Percentiles rank a stretch among this genome's conserved stretches.
Conservation (phyloP, 1,140 invertebrate species). For the Aradophagus sp. region DNA sequence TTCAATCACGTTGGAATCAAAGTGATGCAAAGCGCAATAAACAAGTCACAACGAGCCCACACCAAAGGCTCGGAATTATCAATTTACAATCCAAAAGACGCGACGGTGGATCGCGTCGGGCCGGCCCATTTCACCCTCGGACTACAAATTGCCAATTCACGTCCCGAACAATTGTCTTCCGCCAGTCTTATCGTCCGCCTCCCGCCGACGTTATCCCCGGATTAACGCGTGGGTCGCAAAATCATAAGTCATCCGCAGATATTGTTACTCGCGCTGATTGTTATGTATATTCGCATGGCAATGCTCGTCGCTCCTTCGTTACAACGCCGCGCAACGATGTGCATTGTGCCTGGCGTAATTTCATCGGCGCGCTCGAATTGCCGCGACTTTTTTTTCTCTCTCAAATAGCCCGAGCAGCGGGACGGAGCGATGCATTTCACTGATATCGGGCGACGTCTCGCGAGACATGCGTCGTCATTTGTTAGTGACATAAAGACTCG, state of each 20-base stretch:
- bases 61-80: too few species aligned
- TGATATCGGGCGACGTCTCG: constrained; percentile 62
- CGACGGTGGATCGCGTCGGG: too few species aligned
- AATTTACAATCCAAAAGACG: too few species aligned
- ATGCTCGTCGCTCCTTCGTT: constrained; percentile 19
- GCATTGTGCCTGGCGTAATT: constrained; percentile 43
- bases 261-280: constrained; percentile 34
- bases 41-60: too few species aligned
- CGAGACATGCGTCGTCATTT: constrained; percentile 62
- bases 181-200: constrained; percentile 29
- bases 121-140: too few species aligned
- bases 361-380: constrained; percentile 6
- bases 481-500: constrained; percentile 53
- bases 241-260: constrained; percentile 39
- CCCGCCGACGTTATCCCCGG: constrained; percentile 24
- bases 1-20: too few species aligned
- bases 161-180: constrained; percentile 30
- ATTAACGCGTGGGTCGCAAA: constrained; percentile 40
- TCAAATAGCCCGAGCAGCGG: constrained; percentile 47
- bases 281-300: constrained; percentile 40
- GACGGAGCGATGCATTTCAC: constrained; percentile 50
- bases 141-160: too few species aligned
- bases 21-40: too few species aligned
- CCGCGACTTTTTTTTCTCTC: constrained; percentile 40
- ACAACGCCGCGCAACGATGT: constrained; percentile 15